Percentiles rank a stretch among this genome's conserved stretches.
phyloP scores from a whole-genome alignment of 2,888 invertebrate species.

The Sympetrum striolatum region DNA sequence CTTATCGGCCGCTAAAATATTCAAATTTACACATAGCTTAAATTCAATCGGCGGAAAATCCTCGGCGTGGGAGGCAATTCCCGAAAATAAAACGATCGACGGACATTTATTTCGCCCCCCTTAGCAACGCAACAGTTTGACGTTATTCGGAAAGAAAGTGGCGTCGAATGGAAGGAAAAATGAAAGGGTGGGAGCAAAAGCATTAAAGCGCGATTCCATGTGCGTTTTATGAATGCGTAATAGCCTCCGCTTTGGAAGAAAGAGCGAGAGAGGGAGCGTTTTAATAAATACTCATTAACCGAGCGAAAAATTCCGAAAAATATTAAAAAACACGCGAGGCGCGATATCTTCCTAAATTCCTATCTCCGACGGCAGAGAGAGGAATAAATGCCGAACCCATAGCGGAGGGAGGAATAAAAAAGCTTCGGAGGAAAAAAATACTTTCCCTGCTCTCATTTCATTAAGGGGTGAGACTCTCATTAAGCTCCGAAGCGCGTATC shows the following conservation, averaged over 20 bases:
- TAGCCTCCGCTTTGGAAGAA: neutral
- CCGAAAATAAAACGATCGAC: neutral
- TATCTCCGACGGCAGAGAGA: too few species aligned
- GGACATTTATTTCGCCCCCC: neutral
- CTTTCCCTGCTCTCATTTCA: constrained; percentile 4
- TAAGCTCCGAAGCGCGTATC: neutral
- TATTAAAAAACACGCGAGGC: neutral
- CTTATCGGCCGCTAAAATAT: neutral
- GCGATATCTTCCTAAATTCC: neutral
- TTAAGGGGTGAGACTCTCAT: constrained; percentile 16
- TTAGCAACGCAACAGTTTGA: neutral
- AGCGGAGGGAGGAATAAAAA: neutral
- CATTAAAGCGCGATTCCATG: neutral
- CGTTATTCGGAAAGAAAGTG: neutral
- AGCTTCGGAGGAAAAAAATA: neutral
- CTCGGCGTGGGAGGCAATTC: neutral
- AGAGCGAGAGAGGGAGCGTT: neutral
- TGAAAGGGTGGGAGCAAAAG: neutral
- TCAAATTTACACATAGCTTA: neutral
- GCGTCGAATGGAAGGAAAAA: neutral
- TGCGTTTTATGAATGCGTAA: neutral
- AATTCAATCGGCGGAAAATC: neutral
- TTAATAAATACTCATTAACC: neutral
- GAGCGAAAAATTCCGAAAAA: neutral
- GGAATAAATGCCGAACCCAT: too few species aligned